Evolutionary conservation across 2,113 vertebrate species (phyloP).

Genomic region (Rhipidura dahli): DNA sequence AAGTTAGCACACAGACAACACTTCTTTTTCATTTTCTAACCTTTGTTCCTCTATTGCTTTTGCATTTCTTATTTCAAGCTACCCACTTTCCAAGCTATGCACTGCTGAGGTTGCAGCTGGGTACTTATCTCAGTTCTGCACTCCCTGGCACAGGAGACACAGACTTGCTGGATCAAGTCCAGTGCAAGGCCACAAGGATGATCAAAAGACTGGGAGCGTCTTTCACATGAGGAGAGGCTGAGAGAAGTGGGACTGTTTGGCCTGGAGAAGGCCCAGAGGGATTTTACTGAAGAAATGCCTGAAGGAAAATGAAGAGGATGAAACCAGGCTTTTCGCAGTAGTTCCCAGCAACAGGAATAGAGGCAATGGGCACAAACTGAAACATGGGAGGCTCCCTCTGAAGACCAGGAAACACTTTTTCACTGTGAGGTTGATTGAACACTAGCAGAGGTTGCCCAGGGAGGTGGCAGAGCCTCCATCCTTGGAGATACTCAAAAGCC

Average conservation of each 20-base stretch:
- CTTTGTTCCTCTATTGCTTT: neutral
- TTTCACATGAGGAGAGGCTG: neutral
- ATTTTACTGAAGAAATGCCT: neutral
- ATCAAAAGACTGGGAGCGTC: neutral
- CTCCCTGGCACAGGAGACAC: neutral
- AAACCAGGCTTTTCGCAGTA: neutral
- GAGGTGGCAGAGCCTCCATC: neutral
- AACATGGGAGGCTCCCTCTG: neutral
- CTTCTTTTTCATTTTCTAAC: neutral
- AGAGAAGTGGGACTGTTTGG: neutral
- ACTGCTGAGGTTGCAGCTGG: neutral
- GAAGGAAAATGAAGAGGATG: neutral
- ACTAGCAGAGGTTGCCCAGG: neutral
- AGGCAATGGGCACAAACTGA: neutral
- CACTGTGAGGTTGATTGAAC: neutral
- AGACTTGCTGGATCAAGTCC: neutral
- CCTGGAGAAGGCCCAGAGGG: neutral
- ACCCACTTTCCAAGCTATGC: neutral
- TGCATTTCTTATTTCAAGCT: neutral
- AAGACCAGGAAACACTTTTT: neutral
- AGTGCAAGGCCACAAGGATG: neutral
- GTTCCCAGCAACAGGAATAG: neutral
- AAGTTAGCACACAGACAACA: neutral
- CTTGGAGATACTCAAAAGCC: neutral
- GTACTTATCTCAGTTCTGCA: neutral